phyloP scores from a whole-genome alignment of 2,113 vertebrate species.

The Verasper variegatus region DNA sequence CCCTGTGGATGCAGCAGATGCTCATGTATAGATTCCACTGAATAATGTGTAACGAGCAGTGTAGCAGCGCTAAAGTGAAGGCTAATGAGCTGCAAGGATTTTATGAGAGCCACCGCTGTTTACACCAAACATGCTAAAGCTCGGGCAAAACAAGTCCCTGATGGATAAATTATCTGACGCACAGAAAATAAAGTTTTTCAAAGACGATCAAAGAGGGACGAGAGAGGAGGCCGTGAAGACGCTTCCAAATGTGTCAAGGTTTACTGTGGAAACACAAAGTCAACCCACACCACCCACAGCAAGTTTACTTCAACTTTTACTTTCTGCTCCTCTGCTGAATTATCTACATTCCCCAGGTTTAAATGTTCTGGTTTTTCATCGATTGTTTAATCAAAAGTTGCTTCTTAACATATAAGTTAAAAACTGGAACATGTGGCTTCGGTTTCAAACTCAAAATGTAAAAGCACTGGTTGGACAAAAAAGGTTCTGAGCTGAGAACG shows the following conservation, averaged over 20 bases:
- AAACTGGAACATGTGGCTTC: neutral
- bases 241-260: slow-evolving; percentile 27
- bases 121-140: slow-evolving; percentile 42
- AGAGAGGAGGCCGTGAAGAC: slow-evolving; percentile 7
- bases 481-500: neutral
- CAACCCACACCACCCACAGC: neutral
- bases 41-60: slow-evolving; percentile 42
- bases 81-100: slow-evolving; percentile 55
- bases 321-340: neutral
- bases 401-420: neutral
- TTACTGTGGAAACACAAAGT: slow-evolving; percentile 20
- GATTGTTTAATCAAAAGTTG: neutral
- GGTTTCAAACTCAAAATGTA: neutral
- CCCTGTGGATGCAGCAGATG: slow-evolving; percentile 17
- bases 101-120: slow-evolving; percentile 48
- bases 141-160: slow-evolving; percentile 47
- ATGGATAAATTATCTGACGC: slow-evolving; percentile 60
- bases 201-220: slow-evolving; percentile 47
- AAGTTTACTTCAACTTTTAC: neutral
- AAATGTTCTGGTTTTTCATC: neutral
- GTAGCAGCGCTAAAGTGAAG: slow-evolving; percentile 25
- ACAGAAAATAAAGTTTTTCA: slow-evolving; percentile 20
- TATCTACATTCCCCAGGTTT: neutral
- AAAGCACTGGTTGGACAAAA: neutral
- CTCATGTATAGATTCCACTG: neutral